Evolutionary conservation across 2,888 invertebrate species (phyloP).

Genomic region (Phanerotoma sp.): DNA sequence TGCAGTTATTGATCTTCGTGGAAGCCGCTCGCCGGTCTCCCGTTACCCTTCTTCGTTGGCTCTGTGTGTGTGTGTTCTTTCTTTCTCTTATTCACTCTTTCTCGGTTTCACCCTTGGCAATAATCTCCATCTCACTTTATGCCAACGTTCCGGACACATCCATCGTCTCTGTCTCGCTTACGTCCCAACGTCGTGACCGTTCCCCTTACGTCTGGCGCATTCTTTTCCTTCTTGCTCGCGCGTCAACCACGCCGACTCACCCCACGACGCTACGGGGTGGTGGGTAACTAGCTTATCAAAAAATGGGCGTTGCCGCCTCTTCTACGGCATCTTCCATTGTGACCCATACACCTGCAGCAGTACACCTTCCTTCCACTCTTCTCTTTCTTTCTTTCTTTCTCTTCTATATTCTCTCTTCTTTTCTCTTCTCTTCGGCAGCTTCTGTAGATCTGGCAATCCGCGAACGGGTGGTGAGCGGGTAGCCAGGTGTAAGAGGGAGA

Average conservation of each 20-base stretch:
- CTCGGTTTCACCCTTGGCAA: conserved; percentile 9
- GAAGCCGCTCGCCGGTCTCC: conserved; percentile 43
- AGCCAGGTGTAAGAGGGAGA: conserved; percentile 10
- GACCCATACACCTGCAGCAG: conserved; percentile 28
- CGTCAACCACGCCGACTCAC: conserved; percentile 31
- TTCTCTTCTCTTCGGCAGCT: conserved; percentile 11
- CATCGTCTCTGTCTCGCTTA: not conserved
- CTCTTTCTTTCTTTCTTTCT: conserved; percentile 18
- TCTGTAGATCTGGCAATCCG: conserved; percentile 21
- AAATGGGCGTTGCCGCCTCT: conserved; percentile 57
- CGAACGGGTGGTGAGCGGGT: conserved; percentile 22
- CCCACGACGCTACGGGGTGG: conserved; percentile 44
- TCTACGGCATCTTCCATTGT: conserved; percentile 36
- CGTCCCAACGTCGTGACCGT: conserved; percentile 8
- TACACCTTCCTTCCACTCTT: conserved; percentile 36
- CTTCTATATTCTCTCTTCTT: conserved; percentile 10
- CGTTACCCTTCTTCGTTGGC: conserved; percentile 31
- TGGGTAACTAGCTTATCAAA: conserved; percentile 58
- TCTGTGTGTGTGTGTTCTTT: too few relatives aligned
- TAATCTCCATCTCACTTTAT: conserved; percentile 18
- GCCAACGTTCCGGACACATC: not conserved
- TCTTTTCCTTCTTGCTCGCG: conserved; percentile 23
- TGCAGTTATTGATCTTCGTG: conserved; percentile 58
- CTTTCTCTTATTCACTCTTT: conserved; percentile 17
- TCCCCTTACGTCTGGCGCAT: too few relatives aligned